Base-by-base conservation (phyloP, 2,797 vertebrate species). In the Morus bassanus region DNA sequence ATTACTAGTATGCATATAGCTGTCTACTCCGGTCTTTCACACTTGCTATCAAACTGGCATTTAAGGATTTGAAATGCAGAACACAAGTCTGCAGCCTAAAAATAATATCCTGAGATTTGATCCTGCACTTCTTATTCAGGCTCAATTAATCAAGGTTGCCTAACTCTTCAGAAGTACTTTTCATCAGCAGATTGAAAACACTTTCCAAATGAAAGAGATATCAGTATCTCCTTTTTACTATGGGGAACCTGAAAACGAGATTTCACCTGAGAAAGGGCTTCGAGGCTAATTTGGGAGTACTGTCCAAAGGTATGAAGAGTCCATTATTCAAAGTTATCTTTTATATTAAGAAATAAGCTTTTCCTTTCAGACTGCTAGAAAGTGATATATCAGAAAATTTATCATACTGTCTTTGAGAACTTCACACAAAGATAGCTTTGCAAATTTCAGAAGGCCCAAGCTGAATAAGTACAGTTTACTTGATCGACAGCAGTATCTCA, bases 261-360 rank as follows among this genome's bases (percentile, higher is more conserved):
- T 93, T 92, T 76, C 75, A 92, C 78, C 78, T 33, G 43, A 64
- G 68, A 65, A 91, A 46, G 69, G 46, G 75, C 60, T 89, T 51
- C 5, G 78, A 65, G 68, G 89, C 72, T 93, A 88, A 92, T 93
- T 91, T 84, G 81, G 70, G 84, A 94, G n/a, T 54, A 83, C 81
- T 94, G 86, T 93, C 94, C 89, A 95, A 91, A 96, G 78, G 72
- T 82, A 92, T 94, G 82, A 96, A 73, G 75, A 94, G 95, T 81
- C 85, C 94, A 89, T 97, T 96, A 95, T 92, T 96, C 95, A 96
- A 94, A 94, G 94, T 81, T 93, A 95, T 93, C 92, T 94, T 85
- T 94, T 57, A 68, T 64, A 91, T 96, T 67, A 92, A 93, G 87
- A 88, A 92, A 73, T 33, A 63, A 80, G 72, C 37, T 85, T 82